Percentiles rank a stretch among this genome's conserved stretches.
These are phyloP conservation scores for Scylla paramamosain DNA, from an alignment of 1,140 invertebrate species.

Conservation along the genomic window DNA sequence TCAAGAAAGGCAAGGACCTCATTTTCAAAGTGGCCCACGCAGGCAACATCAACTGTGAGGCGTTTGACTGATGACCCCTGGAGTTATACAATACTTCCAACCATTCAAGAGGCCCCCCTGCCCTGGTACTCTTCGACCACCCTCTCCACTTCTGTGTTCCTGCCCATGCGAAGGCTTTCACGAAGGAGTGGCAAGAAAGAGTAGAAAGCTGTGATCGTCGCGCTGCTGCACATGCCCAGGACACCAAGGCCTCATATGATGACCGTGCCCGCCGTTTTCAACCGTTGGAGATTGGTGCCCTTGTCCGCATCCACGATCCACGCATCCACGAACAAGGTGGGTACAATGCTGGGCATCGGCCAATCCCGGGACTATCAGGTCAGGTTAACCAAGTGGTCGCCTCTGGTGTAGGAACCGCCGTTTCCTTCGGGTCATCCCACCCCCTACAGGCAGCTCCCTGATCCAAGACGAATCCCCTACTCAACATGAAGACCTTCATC, in stretches of 20 bases:
- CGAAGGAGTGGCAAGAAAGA: slow-evolving; percentile 16
- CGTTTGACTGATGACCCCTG: slow-evolving; percentile 36
- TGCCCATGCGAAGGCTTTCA: slow-evolving; percentile 27
- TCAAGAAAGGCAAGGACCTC: slow-evolving; percentile 64
- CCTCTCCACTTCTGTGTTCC: slow-evolving; percentile 8
- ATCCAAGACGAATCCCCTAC: neutral
- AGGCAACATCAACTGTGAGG: slow-evolving; percentile 46
- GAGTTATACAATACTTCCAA: slow-evolving; percentile 34
- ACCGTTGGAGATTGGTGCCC: neutral
- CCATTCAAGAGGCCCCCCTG: slow-evolving; percentile 17
- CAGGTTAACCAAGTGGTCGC: neutral
- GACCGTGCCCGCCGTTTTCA: slow-evolving; percentile 27
- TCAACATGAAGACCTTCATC: too few species aligned
- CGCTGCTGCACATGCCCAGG: neutral
- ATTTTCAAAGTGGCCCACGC: slow-evolving; percentile 28
- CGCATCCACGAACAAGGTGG: neutral
- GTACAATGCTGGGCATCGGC: slow-evolving; percentile 7
- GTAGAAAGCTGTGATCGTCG: slow-evolving; percentile 4
- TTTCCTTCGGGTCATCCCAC: neutral
- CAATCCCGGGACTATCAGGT: slow-evolving; percentile 42
- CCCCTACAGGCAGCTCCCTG: neutral
- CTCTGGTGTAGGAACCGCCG: neutral
- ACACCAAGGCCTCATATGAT: neutral
- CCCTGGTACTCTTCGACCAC: neutral
- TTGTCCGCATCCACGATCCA: neutral